These are phyloP conservation scores for Nematolebias whitei DNA, from an alignment of 2,113 vertebrate genomes.

Conservation along the genomic window DNA sequence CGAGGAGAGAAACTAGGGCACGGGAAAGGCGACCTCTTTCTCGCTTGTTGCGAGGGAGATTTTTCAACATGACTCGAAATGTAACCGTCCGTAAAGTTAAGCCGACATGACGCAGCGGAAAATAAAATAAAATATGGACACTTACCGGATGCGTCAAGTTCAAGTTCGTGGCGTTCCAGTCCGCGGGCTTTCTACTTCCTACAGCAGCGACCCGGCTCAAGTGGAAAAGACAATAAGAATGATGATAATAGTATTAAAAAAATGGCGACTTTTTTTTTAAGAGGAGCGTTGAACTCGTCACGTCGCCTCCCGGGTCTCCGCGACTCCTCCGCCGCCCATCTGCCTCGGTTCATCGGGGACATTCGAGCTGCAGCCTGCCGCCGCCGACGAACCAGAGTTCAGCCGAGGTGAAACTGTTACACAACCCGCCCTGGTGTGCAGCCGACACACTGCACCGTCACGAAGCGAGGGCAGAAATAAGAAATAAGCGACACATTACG, in stretches of 20 bases:
- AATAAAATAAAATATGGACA: slow-evolving; percentile 31
- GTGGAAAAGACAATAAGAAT: slow-evolving; percentile 6
- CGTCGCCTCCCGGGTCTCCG: slow-evolving; percentile 10
- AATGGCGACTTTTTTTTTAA: slow-evolving; percentile 17
- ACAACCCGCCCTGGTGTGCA: slow-evolving; percentile 61
- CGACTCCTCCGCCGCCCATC: slow-evolving; percentile 36
- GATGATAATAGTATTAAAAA: no score
- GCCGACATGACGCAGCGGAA: not conserved
- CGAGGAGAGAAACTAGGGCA: slow-evolving; percentile 62
- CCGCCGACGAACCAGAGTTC: slow-evolving; percentile 74
- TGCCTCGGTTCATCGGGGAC: slow-evolving; percentile 65
- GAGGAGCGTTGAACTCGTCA: not conserved
- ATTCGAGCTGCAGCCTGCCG: slow-evolving; percentile 53
- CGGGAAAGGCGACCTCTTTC: slow-evolving; percentile 56
- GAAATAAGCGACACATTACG: slow-evolving; percentile 19
- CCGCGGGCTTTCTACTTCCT: slow-evolving; percentile 50
- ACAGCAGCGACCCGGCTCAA: slow-evolving; percentile 8
- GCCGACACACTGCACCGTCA: slow-evolving; percentile 3
- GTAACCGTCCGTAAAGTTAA: no score
- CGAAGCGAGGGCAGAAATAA: not conserved
- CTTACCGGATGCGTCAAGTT: slow-evolving; percentile 65
- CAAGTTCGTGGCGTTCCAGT: slow-evolving; percentile 57
- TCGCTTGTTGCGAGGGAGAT: slow-evolving; percentile 17
- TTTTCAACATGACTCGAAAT: not conserved
- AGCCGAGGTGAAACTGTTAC: slow-evolving; percentile 81